These are phyloP conservation scores for Acholoe squamosa DNA, from an alignment of 2,888 invertebrate genomes.

Conservation along the genomic window DNA sequence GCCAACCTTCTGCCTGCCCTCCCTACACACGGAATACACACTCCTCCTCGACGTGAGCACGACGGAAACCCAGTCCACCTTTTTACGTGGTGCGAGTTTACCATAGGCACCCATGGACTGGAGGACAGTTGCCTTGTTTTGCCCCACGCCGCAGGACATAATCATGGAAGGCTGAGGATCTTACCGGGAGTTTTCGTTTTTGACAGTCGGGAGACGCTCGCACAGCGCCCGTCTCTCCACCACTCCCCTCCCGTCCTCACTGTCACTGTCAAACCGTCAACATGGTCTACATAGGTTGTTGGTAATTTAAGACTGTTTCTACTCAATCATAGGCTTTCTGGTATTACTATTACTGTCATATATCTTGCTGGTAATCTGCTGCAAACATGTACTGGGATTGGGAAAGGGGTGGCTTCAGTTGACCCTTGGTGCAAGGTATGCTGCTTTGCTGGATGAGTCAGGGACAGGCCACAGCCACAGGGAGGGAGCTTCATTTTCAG, in stretches of 20 bases:
- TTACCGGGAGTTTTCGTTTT: background rate
- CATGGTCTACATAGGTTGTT: slow-evolving; percentile 43
- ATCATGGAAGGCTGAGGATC: slow-evolving; percentile 30
- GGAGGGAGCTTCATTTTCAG: no score
- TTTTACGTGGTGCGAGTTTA: background rate
- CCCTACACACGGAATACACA: background rate
- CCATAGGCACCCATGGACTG: background rate
- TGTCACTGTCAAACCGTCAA: slow-evolving; percentile 37
- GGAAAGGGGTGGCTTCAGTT: no score
- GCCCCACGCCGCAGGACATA: background rate
- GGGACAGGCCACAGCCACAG: no score
- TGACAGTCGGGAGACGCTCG: background rate
- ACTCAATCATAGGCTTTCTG: no score
- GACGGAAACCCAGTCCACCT: background rate
- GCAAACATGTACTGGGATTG: no score
- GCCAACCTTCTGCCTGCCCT: background rate
- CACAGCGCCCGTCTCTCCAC: background rate
- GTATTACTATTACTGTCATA: no score
- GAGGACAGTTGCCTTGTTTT: background rate
- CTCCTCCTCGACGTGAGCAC: background rate
- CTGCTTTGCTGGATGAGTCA: no score
- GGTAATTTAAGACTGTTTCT: slow-evolving; percentile 4
- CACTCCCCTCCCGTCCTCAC: background rate
- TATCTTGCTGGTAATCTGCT: no score
- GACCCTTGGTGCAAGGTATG: no score